These are phyloP conservation scores for Shargacucullia verbasci DNA, from an alignment of 2,888 invertebrate genomes.

Conservation along the genomic window DNA sequence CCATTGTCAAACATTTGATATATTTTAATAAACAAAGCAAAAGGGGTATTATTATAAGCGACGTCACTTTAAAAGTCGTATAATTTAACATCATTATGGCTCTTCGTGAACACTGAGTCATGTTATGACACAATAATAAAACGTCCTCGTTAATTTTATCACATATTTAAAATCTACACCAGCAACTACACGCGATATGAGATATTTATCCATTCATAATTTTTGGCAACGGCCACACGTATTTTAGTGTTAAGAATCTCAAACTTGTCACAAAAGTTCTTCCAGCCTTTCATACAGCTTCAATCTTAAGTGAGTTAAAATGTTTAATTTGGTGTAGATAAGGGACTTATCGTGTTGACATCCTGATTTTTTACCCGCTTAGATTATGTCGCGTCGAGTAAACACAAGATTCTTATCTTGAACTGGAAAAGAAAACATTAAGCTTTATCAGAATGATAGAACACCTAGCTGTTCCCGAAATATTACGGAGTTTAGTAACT, in stretches of 20 bases:
- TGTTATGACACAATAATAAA: conserved; percentile 57
- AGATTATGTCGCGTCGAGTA: conserved; percentile 76
- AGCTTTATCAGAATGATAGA: conserved; percentile 77
- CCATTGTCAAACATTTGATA: too few relatives aligned
- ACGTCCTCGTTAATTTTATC: conserved; percentile 49
- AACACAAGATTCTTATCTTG: conserved; percentile 79
- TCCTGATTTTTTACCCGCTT: conserved; percentile 80
- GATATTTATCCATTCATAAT: conserved; percentile 48
- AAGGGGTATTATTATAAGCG: conserved; percentile 50
- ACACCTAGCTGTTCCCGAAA: conserved; percentile 57
- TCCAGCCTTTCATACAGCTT: conserved; percentile 38
- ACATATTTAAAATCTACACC: conserved; percentile 45
- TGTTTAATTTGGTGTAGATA: conserved; percentile 60
- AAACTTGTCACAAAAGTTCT: conserved; percentile 16
- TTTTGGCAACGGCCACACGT: conserved; percentile 48
- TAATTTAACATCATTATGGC: conserved; percentile 55
- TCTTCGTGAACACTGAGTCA: conserved; percentile 48
- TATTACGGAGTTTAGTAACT: conserved; percentile 30
- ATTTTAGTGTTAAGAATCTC: conserved; percentile 23
- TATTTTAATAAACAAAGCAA: too few relatives aligned
- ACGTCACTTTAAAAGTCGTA: conserved; percentile 45
- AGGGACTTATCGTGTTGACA: conserved; percentile 73
- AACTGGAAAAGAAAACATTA: conserved; percentile 70
- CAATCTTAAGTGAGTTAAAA: conserved; percentile 44
- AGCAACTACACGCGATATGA: conserved; percentile 33